Evolutionary conservation across 2,888 invertebrate species (phyloP).

Genomic region (Linnaemya vulpina): DNA sequence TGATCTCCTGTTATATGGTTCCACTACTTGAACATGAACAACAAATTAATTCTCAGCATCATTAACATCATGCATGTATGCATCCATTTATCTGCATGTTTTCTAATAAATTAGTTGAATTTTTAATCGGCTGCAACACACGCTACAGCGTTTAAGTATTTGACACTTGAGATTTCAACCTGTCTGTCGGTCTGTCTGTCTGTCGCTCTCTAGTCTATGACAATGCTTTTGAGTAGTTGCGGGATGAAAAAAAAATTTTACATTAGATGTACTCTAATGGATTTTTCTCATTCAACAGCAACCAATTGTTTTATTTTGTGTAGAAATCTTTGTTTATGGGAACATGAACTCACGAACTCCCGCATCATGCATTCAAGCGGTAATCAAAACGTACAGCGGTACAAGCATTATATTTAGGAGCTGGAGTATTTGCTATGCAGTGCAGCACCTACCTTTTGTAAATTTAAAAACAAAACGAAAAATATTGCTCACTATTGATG

Average conservation of each 20-base stretch:
- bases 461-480: not conserved
- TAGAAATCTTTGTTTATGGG: conserved; percentile 64
- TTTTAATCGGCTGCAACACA: conserved; percentile 42
- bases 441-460: conserved; percentile 41
- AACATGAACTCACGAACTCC: conserved; percentile 70
- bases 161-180: conserved; percentile 54
- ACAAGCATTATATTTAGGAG: conserved; percentile 22
- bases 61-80: conserved; percentile 31
- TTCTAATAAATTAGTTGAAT: conserved; percentile 43
- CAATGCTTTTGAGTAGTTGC: conserved; percentile 37
- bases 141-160: conserved; percentile 47
- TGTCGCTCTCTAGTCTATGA: conserved; percentile 2
- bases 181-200: not conserved
- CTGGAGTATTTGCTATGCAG: conserved; percentile 28
- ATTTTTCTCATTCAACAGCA: conserved; percentile 53
- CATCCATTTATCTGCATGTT: conserved; percentile 25
- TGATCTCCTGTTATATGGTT: conserved; percentile 65
- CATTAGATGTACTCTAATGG: conserved; percentile 64
- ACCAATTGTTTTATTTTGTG: conserved; percentile 51
- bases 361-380: conserved; percentile 66
- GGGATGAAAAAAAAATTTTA: conserved; percentile 10
- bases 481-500: conserved; percentile 53
- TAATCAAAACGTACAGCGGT: conserved; percentile 59
- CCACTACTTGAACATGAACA: conserved; percentile 60
- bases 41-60: conserved; percentile 58